Percentiles rank a stretch among this genome's conserved stretches.
Conservation (phyloP, 37 sponge, comb jelly and placozoan species). For the Ianthella basta region DNA sequence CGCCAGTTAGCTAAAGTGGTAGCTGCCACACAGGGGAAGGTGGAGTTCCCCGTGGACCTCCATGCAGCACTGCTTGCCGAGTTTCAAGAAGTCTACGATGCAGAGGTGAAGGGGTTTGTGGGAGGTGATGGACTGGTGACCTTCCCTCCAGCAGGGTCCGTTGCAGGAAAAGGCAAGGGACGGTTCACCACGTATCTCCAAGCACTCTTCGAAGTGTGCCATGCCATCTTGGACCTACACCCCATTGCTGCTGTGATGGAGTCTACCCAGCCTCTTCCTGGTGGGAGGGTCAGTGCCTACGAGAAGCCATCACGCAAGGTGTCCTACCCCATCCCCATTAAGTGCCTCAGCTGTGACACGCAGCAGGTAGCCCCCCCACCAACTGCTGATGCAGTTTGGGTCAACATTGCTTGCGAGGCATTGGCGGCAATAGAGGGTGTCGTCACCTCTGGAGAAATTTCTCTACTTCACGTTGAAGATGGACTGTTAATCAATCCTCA, state of each 20-base stretch:
- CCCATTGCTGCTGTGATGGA: not conserved
- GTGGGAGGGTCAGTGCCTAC: constrained; percentile 22
- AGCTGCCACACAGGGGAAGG: constrained; percentile 32
- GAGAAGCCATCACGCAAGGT: constrained; percentile 16
- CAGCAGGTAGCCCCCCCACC: not conserved
- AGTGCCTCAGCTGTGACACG: constrained; percentile 15
- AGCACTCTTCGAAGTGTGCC: constrained; percentile 63
- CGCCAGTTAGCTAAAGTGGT: constrained; percentile 59
- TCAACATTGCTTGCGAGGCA: not conserved
- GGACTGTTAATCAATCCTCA: constrained; percentile 13
- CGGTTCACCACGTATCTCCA: constrained; percentile 87
- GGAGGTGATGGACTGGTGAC: not conserved
- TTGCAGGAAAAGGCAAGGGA: constrained; percentile 56
- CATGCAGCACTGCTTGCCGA: constrained; percentile 54
- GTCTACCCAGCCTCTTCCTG: not conserved
- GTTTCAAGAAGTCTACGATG: constrained; percentile 56
- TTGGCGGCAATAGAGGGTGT: not conserved
- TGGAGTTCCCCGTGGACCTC: constrained; percentile 40
- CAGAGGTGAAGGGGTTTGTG: constrained; percentile 43
- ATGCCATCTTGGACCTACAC: constrained; percentile 36
- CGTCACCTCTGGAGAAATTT: not conserved
- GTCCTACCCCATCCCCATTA: not conserved
- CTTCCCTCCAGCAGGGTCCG: constrained; percentile 58
- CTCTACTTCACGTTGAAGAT: not conserved
- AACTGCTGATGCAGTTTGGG: not conserved